Evolutionary conservation across 2,113 vertebrate genomes (phyloP).

Genomic region (Chaetops frenatus): DNA sequence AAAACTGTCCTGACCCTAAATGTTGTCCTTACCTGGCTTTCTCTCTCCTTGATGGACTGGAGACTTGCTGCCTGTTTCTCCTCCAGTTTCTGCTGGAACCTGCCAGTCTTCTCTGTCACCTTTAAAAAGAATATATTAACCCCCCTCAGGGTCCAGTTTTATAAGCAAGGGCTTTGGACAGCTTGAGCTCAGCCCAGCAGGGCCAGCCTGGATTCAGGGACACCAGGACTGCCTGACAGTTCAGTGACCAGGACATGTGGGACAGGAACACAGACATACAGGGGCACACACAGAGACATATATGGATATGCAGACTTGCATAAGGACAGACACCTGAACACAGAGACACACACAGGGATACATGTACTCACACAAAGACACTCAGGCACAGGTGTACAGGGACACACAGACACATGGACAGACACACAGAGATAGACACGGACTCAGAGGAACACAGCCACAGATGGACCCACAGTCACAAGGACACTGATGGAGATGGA

Average conservation of each 20-base stretch:
- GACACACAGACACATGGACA: neutral
- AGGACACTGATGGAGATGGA: neutral
- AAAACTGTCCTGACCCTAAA: neutral
- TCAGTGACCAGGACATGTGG: neutral
- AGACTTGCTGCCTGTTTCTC: conserved; percentile 84
- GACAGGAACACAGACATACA: neutral
- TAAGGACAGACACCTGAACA: neutral
- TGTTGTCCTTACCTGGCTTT: conserved; percentile 76
- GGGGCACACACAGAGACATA: no score
- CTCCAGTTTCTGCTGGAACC: conserved; percentile 79
- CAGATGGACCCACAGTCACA: no score
- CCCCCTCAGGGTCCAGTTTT: neutral
- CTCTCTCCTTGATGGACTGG: conserved; percentile 79
- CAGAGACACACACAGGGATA: neutral
- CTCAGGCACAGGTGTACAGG: neutral
- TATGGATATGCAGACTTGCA: no score
- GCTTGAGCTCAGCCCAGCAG: neutral
- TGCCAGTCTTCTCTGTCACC: conserved; percentile 72
- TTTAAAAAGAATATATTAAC: conserved; percentile 15
- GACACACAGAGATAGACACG: no score
- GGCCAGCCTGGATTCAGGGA: neutral
- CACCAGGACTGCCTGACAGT: accelerated
- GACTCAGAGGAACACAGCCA: neutral
- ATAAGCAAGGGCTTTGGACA: neutral
- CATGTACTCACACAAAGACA: neutral